Evolutionary conservation across 1,140 invertebrate genomes (phyloP), one percentile per base, ranked within the genome.

Genomic region (Drosophila tsacasi): DNA sequence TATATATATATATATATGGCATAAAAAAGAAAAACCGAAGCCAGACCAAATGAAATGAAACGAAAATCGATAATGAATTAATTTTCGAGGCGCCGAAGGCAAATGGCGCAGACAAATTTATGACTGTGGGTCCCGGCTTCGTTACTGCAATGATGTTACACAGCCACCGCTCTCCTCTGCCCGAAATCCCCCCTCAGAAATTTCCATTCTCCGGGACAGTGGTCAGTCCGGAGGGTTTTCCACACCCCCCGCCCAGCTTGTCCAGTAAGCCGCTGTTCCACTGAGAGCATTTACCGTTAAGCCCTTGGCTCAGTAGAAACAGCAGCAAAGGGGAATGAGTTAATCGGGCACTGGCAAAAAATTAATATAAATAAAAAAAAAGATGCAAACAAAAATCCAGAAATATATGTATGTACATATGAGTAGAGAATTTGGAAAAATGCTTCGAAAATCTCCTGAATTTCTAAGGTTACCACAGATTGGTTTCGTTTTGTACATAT

Each of bases 41-140:
- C 54, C 68, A 40, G 12, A 73, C 55, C 55, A 61, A 77, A 77
- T 69, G 74, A 78, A 79, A 71, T 72, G 58, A 79, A 83, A 83
- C 40, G 81, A 85, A 85, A 85, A 85, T 85, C 83, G 83, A 85
- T 85, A 85, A 85, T 85, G 83, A 85, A 85, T 85, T 85, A 71
- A 85, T 85, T 81, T 64, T 81, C 47, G 49, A 81, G 62, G 74
- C 61, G 59, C 64, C 37, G 44, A 54, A 71, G 82, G 64, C 82
- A 85, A 85, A 81, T 85, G 74, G 74, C 64, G 57, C 83, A 68
- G 78, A 85, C 78, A 85, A 85, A 85, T 85, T 81, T 85, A 85
- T 85, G 83, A 81, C 78, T 75, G 64, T 84, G 50, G 81, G 57
- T 54, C 63, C 54, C 30, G 39, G 63, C 32, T 12, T 12, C 21